Evolutionary conservation across 2,888 invertebrate genomes (phyloP), one percentile per base, ranked within the genome.

Genomic region (Chesias legatella): DNA sequence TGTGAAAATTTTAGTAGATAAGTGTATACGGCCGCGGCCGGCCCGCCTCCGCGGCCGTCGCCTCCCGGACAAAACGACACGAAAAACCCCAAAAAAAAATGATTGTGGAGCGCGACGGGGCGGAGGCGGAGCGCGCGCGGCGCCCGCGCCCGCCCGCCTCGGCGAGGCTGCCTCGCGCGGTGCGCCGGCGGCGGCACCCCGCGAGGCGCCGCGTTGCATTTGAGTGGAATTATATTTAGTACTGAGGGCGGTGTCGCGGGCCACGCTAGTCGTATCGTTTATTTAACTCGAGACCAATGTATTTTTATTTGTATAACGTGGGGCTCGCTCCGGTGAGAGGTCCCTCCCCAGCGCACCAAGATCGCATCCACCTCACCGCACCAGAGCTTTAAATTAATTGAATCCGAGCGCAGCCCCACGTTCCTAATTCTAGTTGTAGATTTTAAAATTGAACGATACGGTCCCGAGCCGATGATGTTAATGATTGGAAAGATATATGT

Each of bases 1-100:
- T 85, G 81, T 77, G 82, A 83, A 85, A 86, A 85, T 84, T 85
- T 83, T 86, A 85, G 85, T 85, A 81, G 79, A 50, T 85, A 86
- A 84, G 86, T 68, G 69, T 64, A 17, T 17, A 69, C 71, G 64
- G 63, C 57, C 65, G 59, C 53, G 62, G 53, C 48, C 58, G 56
- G 48, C 51, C 50, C 51, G 48, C 21, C 33, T 24, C 33, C 53
- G 49, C 48, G 51, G 57, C 51, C 50, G 33, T 48, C 55, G 48
- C 48, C 48, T 54, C 48, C 46, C 33, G 38, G 40, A 49, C 58
- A 77, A 83, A 83, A 81, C 56, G 67, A 26, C 73, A 74, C 66
- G 79, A 82, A 69, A 80, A 79, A 76, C 67, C 73, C 74, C 79
- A 82, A 84, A 80, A 82, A 81, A 75, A 66, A 53, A 45, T n/a